These are phyloP conservation scores for Mactromeris polynyma DNA, from an alignment of 2,888 invertebrate genomes.

Conservation along the genomic window DNA sequence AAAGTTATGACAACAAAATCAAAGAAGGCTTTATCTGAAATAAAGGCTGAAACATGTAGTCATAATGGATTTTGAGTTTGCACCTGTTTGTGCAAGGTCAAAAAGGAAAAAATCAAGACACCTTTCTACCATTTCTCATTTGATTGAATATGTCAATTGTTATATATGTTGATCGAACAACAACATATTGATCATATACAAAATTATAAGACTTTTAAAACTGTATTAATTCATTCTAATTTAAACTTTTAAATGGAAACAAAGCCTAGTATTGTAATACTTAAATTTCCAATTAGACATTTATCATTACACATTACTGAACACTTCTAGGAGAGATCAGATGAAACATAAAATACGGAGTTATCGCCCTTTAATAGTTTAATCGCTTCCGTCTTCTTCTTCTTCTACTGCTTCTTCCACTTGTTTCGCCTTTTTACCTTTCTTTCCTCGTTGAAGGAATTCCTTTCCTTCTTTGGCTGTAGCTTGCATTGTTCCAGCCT, in stretches of 20 bases:
- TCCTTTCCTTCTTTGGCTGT: constrained; percentile 91
- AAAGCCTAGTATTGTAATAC: too few species aligned
- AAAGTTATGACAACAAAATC: too few species aligned
- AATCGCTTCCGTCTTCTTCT: constrained; percentile 50
- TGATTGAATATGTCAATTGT: not conserved
- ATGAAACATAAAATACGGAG: not conserved
- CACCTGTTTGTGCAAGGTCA: not conserved
- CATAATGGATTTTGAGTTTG: too few species aligned
- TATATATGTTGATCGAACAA: not conserved
- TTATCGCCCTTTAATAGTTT: constrained; percentile 3
- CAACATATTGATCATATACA: not conserved
- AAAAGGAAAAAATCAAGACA: not conserved
- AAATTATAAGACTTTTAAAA: not conserved
- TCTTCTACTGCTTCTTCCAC: constrained; percentile 61
- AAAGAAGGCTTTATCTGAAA: too few species aligned
- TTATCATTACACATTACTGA: constrained; percentile 8
- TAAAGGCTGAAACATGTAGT: too few species aligned
- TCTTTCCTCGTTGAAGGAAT: constrained; percentile 78
- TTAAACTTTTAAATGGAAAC: too few species aligned
- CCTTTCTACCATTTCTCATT: not conserved
- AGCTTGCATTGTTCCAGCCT: constrained; percentile 87
- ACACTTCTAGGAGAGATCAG: constrained; percentile 1
- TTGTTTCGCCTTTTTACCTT: constrained; percentile 66
- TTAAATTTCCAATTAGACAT: not conserved
- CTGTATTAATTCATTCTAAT: too few species aligned